A percentile compares a stretch with the other conserved stretches of the same genome.
These are phyloP conservation scores for Capromys pilorides DNA, from an alignment of 2,797 vertebrate genomes.

Conservation along the genomic window DNA sequence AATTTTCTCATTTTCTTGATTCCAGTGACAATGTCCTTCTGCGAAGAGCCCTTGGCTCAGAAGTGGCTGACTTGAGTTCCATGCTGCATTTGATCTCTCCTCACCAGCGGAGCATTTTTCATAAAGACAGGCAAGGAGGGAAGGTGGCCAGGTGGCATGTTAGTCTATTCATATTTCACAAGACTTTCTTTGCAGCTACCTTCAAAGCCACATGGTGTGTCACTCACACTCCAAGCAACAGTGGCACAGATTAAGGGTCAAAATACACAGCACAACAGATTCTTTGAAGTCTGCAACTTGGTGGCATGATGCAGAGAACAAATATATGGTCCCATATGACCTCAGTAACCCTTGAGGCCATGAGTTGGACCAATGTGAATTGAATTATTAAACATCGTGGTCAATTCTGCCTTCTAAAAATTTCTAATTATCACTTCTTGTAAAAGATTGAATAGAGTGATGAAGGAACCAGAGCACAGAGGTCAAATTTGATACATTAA, in stretches of 20 bases:
- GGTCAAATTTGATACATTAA: background rate
- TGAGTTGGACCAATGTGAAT: background rate
- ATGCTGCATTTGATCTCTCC: conserved; percentile 4
- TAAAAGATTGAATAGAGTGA: background rate
- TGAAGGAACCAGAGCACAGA: conserved; percentile 10
- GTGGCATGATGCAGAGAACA: background rate
- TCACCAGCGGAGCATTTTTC: conserved; percentile 11
- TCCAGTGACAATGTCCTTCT: background rate
- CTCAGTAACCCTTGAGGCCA: background rate
- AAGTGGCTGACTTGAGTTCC: background rate
- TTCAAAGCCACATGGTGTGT: background rate
- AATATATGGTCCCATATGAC: conserved; percentile 7
- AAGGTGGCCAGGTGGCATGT: background rate
- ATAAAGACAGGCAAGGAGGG: background rate
- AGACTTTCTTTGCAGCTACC: background rate
- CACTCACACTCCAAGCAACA: background rate
- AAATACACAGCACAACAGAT: background rate
- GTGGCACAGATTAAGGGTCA: background rate
- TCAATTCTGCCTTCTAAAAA: background rate
- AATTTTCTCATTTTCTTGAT: conserved; percentile 9
- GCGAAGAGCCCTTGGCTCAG: background rate
- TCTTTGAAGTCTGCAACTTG: conserved; percentile 13
- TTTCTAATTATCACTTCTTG: conserved; percentile 14
- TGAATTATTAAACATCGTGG: background rate
- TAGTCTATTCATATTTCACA: conserved; percentile 13